phyloP scores from a whole-genome alignment of 2,797 vertebrate genomes.

The Rhinogobio ventralis region DNA sequence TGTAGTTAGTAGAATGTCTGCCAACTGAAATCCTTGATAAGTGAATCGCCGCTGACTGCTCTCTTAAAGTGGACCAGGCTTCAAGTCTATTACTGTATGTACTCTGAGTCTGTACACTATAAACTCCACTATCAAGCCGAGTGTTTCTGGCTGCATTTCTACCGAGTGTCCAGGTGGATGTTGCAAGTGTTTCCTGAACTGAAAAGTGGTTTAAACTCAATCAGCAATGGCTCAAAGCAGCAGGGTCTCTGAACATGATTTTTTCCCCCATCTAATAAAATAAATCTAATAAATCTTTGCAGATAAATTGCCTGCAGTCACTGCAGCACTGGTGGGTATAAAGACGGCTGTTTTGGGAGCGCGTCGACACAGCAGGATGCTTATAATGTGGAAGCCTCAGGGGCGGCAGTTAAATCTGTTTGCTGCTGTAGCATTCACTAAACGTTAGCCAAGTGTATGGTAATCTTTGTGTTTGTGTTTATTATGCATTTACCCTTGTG shows the following conservation, averaged over 20 bases:
- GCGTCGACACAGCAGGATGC: constrained; percentile 13
- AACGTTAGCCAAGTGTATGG: constrained; percentile 13
- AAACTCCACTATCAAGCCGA: background rate
- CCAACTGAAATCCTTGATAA: background rate
- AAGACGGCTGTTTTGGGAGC: constrained; percentile 11
- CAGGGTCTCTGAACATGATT: constrained; percentile 23
- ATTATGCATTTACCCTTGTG: background rate
- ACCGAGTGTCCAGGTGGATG: background rate
- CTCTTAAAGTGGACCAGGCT: background rate
- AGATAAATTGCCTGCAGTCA: constrained; percentile 39
- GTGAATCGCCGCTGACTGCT: background rate
- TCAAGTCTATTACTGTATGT: background rate
- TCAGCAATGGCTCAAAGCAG: constrained; percentile 14
- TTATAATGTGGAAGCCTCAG: constrained; percentile 29
- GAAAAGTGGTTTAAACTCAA: background rate
- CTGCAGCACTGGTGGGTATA: constrained; percentile 25
- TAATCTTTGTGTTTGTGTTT: background rate
- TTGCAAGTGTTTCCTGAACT: background rate
- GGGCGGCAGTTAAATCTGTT: constrained; percentile 22
- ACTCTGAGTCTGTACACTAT: background rate
- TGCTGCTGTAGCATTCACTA: constrained; percentile 9
- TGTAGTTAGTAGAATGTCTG: background rate
- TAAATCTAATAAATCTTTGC: constrained; percentile 36
- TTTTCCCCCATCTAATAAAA: background rate
- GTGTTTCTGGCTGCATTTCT: background rate